These are phyloP conservation scores for Sardinella longiceps DNA, from an alignment of 2,797 vertebrate species.

Conservation along the genomic window DNA sequence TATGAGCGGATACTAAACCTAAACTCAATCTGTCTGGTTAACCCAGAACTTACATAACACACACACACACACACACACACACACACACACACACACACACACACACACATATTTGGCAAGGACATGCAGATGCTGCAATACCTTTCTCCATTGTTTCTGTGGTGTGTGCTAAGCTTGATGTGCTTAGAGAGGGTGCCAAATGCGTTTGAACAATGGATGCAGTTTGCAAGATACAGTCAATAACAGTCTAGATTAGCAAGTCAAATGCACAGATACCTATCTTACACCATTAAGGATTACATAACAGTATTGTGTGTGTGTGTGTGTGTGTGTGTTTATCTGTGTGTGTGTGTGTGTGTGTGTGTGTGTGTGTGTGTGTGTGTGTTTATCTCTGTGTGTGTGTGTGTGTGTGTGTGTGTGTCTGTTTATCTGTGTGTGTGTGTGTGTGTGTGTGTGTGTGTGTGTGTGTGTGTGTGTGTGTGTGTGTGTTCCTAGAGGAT, in stretches of 20 bases:
- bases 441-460: not conserved
- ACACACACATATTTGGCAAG: not conserved
- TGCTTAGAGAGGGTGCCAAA: not conserved
- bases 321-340: not conserved
- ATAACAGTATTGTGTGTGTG: not conserved
- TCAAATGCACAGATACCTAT: not conserved
- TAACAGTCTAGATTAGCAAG: not conserved
- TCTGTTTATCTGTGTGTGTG: not conserved
- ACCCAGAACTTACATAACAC: not conserved
- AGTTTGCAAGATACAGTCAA: not conserved
- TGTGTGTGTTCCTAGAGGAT: not conserved
- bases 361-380: conserved; percentile 6
- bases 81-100: not conserved
- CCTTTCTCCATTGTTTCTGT: not conserved
- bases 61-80: too few relatives aligned
- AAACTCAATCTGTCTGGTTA: not conserved
- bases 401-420: too few relatives aligned
- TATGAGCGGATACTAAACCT: too few relatives aligned
- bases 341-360: not conserved
- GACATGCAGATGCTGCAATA: not conserved
- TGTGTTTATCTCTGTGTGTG: too few relatives aligned
- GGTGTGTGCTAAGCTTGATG: not conserved
- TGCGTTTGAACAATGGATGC: not conserved
- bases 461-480: not conserved
- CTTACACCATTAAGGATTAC: not conserved